These are phyloP conservation scores for Heloderma charlesbogerti DNA, from an alignment of 2,113 vertebrate species.

Conservation along the genomic window DNA sequence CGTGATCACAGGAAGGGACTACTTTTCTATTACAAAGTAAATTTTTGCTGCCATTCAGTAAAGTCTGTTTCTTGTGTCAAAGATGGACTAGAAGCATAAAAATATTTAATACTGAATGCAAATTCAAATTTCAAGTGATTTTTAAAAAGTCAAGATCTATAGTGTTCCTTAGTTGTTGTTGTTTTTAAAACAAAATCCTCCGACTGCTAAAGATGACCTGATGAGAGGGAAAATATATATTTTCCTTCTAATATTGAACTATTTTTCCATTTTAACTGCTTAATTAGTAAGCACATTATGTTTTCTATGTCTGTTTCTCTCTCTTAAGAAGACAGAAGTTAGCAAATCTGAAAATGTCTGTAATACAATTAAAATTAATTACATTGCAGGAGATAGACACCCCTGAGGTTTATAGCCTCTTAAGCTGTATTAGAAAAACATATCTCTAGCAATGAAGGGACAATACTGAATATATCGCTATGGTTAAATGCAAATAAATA, in stretches of 20 bases:
- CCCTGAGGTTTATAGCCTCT: constrained; percentile 64
- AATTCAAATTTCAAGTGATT: constrained; percentile 77
- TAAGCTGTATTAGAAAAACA: constrained; percentile 53
- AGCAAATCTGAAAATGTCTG: constrained; percentile 68
- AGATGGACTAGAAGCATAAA: constrained; percentile 73
- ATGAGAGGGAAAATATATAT: constrained; percentile 44
- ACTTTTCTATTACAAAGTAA: constrained; percentile 80
- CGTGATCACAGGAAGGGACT: constrained; percentile 80
- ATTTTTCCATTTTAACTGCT: constrained; percentile 43
- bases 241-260: constrained; percentile 50
- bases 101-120: constrained; percentile 74
- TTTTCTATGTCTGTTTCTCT: constrained; percentile 58
- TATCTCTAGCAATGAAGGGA: constrained; percentile 18
- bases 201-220: constrained; percentile 43
- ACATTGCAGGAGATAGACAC: constrained; percentile 69
- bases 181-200: constrained; percentile 66
- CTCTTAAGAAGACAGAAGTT: constrained; percentile 68
- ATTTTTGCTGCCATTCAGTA: constrained; percentile 72
- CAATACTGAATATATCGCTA: constrained; percentile 13
- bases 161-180: constrained; percentile 45
- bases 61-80: constrained; percentile 72
- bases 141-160: constrained; percentile 49
- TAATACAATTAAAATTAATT: constrained; percentile 73
- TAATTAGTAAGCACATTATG: constrained; percentile 64
- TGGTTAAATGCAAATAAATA: constrained; percentile 62